Evolutionary conservation across 2,797 vertebrate species (phyloP).

Genomic region (Eulemur coronatus): DNA sequence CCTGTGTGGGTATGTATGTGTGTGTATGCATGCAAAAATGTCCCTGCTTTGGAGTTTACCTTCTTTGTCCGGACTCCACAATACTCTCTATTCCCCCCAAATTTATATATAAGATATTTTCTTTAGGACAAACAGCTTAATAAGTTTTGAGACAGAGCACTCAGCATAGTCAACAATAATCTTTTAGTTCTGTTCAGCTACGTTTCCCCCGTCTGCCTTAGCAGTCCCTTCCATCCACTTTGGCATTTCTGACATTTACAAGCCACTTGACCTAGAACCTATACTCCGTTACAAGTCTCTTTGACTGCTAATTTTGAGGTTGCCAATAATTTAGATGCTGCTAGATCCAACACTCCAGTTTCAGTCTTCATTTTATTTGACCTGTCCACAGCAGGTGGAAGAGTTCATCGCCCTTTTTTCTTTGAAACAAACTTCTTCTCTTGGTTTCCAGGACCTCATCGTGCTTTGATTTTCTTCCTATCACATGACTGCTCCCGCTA

Average conservation of each 20-base stretch:
- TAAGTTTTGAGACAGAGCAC: neutral
- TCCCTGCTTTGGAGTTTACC: neutral
- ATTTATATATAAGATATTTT: neutral
- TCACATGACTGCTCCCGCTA: neutral
- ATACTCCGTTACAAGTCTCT: neutral
- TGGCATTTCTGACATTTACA: neutral
- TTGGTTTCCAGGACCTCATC: neutral
- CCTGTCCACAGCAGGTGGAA: neutral
- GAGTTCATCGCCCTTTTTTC: neutral
- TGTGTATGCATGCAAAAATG: neutral
- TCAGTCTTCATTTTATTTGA: neutral
- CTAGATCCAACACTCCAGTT: neutral
- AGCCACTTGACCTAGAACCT: neutral
- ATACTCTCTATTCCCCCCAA: neutral
- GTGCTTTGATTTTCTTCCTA: neutral
- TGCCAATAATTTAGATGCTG: neutral
- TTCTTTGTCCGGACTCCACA: neutral
- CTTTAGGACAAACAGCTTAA: neutral
- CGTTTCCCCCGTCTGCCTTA: neutral
- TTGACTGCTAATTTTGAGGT: neutral
- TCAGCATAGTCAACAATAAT: neutral
- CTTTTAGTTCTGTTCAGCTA: neutral
- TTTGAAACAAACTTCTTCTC: neutral
- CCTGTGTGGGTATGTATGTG: neutral
- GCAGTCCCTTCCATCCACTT: neutral